Conservation (phyloP, 2,888 invertebrate species). For the Philereme transversata region DNA sequence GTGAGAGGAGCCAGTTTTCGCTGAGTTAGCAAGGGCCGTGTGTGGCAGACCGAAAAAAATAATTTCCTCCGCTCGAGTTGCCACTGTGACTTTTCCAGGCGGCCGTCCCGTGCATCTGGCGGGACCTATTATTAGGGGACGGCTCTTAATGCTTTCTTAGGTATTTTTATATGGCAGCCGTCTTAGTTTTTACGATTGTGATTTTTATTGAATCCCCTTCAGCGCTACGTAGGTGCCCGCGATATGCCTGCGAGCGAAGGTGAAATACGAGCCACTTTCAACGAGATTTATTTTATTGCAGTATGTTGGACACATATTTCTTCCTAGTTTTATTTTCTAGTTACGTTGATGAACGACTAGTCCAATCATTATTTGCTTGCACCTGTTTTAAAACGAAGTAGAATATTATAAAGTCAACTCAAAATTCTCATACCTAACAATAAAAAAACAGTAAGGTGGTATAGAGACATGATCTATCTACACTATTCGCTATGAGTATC, state of each 20-base stretch:
- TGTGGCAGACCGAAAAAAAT: slow-evolving; percentile 84
- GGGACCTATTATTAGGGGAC: slow-evolving; percentile 82
- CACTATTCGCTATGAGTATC: no score
- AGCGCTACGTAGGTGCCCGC: slow-evolving; percentile 57
- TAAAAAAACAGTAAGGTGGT: no score
- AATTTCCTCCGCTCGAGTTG: slow-evolving; percentile 80
- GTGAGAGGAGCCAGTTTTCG: slow-evolving; percentile 68
- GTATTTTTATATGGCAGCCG: slow-evolving; percentile 80
- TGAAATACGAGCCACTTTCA: slow-evolving; percentile 78
- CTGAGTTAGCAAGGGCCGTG: slow-evolving; percentile 79
- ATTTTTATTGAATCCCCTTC: slow-evolving; percentile 80
- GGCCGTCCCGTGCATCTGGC: slow-evolving; percentile 83
- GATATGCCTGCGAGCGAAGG: slow-evolving; percentile 69
- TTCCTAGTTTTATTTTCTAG: slow-evolving; percentile 56
- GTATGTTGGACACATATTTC: slow-evolving; percentile 59
- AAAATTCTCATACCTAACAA: no score
- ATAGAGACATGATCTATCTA: no score
- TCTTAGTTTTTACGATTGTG: slow-evolving; percentile 82
- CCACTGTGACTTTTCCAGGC: slow-evolving; percentile 81
- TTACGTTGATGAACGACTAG: slow-evolving; percentile 38
- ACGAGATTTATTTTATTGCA: slow-evolving; percentile 77
- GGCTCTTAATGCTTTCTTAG: slow-evolving; percentile 81
- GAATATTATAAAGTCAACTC: no score
- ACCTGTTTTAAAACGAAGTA: slow-evolving; percentile 4
- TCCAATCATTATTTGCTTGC: slow-evolving; percentile 23